Base-by-base conservation (phyloP, 2,797 vertebrate species). In the Setipinna tenuifilis region DNA sequence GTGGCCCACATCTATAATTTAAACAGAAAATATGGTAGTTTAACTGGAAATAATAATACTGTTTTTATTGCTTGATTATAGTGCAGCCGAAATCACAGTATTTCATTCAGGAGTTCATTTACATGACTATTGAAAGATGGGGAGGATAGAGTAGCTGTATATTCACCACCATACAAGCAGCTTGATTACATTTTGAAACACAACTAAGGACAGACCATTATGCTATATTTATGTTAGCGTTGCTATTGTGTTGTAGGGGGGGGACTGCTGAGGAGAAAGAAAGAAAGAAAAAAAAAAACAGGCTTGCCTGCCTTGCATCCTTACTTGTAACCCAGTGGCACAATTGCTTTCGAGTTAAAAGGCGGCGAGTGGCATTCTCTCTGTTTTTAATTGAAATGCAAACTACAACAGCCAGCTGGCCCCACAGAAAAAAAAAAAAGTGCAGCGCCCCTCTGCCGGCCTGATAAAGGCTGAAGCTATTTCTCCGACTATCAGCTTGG, bases 401-500 rank as follows among this genome's bases (percentile, higher is more conserved):
- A 92, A 90, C 82, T 89, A 86, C 92, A 90, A 88, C 87, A 90
- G 92, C 89, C 84, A 81, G 94, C 92, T 17, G 71, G 71, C 71
- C 71, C 31, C 71, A 78, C 44, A 44, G 71, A 78, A 78, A 21
- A 10, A 3, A 48, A 48, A 48, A 48, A 54, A 92, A 87, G 84
- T 88, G 83, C 85, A 50, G 85, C 88, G 89, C 89, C 91, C 93
- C 93, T 94, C 89, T 92, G 92, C 89, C 91, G 85, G 91, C 88
- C 91, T 91, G 94, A 95, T 94, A 95, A 95, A 96, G 94, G 88
- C 92, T 92, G 91, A 90, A 86, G 87, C 90, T 92, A 82, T 93
- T 93, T 94, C 87, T 90, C 92, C 93, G 92, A 85, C 92, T 95
- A 94, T 93, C 94, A 94, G 89, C 90, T 93, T 95, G 92, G 91